Evolutionary conservation across 1,140 invertebrate species (phyloP).

Genomic region (Halyomorpha halys): DNA sequence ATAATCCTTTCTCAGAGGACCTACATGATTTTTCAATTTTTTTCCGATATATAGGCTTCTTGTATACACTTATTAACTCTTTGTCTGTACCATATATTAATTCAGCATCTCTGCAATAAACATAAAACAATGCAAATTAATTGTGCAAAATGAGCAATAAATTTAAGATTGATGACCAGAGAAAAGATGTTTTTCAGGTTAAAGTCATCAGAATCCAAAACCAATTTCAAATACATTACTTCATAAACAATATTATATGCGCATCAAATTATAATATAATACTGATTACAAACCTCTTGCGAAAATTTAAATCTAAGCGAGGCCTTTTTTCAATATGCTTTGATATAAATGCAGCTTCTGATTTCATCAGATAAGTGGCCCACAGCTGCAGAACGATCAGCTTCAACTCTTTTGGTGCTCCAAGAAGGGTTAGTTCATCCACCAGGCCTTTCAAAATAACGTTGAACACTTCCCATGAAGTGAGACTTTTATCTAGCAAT

Average conservation of each 20-base stretch:
- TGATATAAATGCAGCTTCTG: conserved; percentile 49
- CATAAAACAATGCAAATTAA: neutral
- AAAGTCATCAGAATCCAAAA: no score
- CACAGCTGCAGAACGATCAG: conserved; percentile 49
- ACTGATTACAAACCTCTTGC: conserved; percentile 36
- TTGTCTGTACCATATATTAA: conserved; percentile 41
- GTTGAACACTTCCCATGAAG: conserved; percentile 56
- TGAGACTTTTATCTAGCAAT: conserved; percentile 38
- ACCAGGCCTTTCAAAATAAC: conserved; percentile 42
- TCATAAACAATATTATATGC: no score
- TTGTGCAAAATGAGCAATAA: neutral
- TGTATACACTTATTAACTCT: conserved; percentile 32
- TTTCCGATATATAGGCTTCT: conserved; percentile 25
- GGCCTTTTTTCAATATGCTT: conserved; percentile 38
- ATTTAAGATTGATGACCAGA: no score
- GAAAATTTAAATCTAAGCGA: conserved; percentile 41
- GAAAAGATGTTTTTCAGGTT: no score
- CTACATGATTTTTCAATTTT: conserved; percentile 22
- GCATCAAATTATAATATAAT: no score
- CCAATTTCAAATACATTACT: no score
- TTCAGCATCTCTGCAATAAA: conserved; percentile 39
- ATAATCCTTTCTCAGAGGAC: no score
- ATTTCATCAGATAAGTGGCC: conserved; percentile 46
- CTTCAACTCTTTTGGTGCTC: conserved; percentile 45
- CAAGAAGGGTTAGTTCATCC: conserved; percentile 48